Conservation (phyloP, 2,888 invertebrate genomes). For the Eupithecia subumbrata region DNA sequence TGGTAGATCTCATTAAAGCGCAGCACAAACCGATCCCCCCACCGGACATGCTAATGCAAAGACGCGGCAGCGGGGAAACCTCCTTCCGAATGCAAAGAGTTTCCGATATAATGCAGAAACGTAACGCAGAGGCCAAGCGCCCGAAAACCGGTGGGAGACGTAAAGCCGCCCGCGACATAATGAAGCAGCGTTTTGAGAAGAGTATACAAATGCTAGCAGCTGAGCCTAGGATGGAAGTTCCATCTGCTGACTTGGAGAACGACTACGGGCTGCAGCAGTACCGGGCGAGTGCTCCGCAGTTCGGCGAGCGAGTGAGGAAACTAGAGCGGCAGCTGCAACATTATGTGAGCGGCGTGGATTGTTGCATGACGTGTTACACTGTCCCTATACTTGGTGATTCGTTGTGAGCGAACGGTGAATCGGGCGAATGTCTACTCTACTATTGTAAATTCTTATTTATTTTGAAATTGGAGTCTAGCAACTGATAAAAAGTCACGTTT, state of each 20-base stretch:
- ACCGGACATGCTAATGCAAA: conserved; percentile 49
- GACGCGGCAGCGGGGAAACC: conserved; percentile 70
- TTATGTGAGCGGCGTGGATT: conserved; percentile 74
- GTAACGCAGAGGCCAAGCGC: conserved; percentile 75
- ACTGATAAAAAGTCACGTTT: neutral
- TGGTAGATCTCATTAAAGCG: conserved; percentile 68
- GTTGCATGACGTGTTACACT: conserved; percentile 62
- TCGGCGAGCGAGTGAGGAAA: conserved; percentile 92
- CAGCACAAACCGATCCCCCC: conserved; percentile 51
- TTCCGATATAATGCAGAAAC: conserved; percentile 90
- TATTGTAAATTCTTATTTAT: neutral
- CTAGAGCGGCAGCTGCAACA: conserved; percentile 84
- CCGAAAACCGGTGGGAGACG: conserved; percentile 62
- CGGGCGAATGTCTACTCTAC: conserved; percentile 23
- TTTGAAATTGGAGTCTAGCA: neutral
- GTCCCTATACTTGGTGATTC: conserved; percentile 15
- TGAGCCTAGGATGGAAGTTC: conserved; percentile 86
- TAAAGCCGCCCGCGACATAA: conserved; percentile 84
- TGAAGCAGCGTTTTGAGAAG: conserved; percentile 92
- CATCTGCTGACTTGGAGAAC: conserved; percentile 89
- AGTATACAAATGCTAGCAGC: conserved; percentile 93
- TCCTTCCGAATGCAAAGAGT: conserved; percentile 88
- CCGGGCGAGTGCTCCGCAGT: conserved; percentile 92
- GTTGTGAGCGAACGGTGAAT: conserved; percentile 17
- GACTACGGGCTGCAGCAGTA: conserved; percentile 92